A percentile compares a stretch with the other conserved stretches of the same genome.
phyloP scores from a whole-genome alignment of 92 coral and sea anemone genomes.

The Siderastrea radians region DNA sequence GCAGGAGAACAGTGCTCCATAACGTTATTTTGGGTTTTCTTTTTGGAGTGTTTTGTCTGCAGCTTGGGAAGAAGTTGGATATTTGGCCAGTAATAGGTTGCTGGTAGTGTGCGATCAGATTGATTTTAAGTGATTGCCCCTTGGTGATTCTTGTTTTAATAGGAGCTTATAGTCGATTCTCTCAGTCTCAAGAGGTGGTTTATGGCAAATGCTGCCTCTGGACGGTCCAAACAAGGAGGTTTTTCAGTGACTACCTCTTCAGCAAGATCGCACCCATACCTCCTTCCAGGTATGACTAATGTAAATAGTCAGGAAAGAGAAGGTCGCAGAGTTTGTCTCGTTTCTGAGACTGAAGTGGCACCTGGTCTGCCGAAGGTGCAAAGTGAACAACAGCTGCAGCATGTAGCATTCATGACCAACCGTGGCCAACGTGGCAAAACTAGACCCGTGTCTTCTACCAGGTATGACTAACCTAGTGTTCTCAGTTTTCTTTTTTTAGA shows the following conservation, averaged over 20 bases:
- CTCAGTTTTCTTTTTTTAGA: background rate
- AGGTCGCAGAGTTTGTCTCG: conserved; percentile 33
- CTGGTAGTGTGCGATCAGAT: too few relatives aligned
- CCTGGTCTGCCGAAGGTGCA: background rate
- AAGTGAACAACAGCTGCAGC: background rate
- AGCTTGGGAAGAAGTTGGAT: too few relatives aligned
- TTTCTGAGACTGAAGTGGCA: background rate
- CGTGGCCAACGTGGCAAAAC: background rate
- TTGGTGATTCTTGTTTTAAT: background rate
- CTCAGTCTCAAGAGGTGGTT: conserved; percentile 84
- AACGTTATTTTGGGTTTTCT: too few relatives aligned
- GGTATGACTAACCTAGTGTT: conserved; percentile 18
- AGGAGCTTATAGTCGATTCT: conserved; percentile 81
- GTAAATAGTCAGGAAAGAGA: conserved; percentile 29
- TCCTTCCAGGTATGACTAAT: conserved; percentile 60
- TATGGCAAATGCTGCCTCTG: conserved; percentile 79
- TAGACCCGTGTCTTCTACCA: conserved; percentile 5
- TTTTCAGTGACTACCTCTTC: conserved; percentile 3
- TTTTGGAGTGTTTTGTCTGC: too few relatives aligned
- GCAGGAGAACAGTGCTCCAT: too few relatives aligned
- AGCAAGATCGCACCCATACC: conserved; percentile 55
- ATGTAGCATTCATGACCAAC: background rate
- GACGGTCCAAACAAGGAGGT: conserved; percentile 54
- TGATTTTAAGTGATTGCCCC: too few relatives aligned
- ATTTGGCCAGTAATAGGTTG: too few relatives aligned